Base-by-base conservation (phyloP, 2,888 invertebrate genomes). In the Andrena fulva region DNA sequence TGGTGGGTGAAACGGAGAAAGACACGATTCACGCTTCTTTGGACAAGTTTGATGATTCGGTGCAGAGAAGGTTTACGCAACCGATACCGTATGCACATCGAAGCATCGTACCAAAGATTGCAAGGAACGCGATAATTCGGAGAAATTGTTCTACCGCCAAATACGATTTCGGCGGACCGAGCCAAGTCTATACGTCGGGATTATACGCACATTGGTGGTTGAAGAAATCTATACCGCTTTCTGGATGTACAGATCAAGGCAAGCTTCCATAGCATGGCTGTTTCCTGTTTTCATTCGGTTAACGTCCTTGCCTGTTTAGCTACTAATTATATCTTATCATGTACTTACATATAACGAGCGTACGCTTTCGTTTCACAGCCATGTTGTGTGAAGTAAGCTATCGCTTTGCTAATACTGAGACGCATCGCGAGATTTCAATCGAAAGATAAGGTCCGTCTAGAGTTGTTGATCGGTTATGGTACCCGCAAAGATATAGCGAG, bases 161-260 rank as follows among this genome's bases (percentile, higher is more conserved):
- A 52, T 56, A 64, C 8, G 70, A 78, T 29, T 68, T 24, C 31
- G 63, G 31, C 1, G 68, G 59, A 86, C 93, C 94, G 86, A 95
- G 95, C 89, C 94, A 95, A 94, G 95, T 96, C 92, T 98, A 96
- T 94, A 97, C 96, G 80, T 97, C 97, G 66, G 97, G 97, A 91
- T 95, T 98, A 94, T 98, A 98, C 94, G 98, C 97, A 85, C 98
- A 98, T 95, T 98, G 98, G 98, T 98, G 98, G 97, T 96, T 98
- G 95, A 98, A 98, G 95, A 97, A 97, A 93, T 67, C 82, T 48
- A 86, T 95, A 76, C 91, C 91, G 63, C 83, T 92, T 66, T 82
- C 89, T 85, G 90, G 90, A 87, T 88, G 78, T 85, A 84, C 90
- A 67, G 89, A 91, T 89, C 92, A 92, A 94, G 94, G 94, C 94